Evolutionary conservation across 1,140 invertebrate species (phyloP), one percentile per base, ranked within the genome.

Genomic region (Euwallacea similis): DNA sequence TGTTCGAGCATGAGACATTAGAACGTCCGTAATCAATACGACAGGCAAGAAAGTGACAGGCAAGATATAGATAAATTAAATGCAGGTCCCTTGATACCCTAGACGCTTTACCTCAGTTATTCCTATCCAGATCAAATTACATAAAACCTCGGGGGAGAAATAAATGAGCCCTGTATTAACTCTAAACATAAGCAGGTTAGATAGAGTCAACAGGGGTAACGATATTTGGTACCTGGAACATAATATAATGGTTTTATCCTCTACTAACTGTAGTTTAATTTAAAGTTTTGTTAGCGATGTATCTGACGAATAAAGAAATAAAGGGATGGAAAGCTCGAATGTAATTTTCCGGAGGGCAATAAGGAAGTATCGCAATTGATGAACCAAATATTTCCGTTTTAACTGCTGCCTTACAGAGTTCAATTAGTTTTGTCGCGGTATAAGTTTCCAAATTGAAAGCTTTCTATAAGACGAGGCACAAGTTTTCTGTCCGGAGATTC

Each of bases 381-480:
- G 59, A 69, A 69, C 47, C 59, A 54, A 69, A 69, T 69, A 69
- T 69, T 69, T 69, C 60, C 46, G 59, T 69, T 69, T 69, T 69
- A 69, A 69, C 67, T 50, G 67, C 67, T 50, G 50, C 53, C 44
- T 71, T 58, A 71, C 64, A 43, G 63, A 71, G 69, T 71, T 71
- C 69, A 71, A 71, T 71, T 71, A 71, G 69, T 71, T 66, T 66
- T 65, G 69, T 71, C 54, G 69, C 69, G 69, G 69, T 71, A 64
- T 71, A 71, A 71, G 15, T 71, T 71, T 66, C 56, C 69, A 72
- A 72, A 72, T 72, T 72, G 71, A 72, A 72, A 72, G 71, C 71
- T 67, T 72, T 72, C 66, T 72, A 68, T 72, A 72, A 72, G 71
- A 68, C 71, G 71, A 33, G 63, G 64, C 71, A 66, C 69, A 72